Evolutionary conservation across 2,888 invertebrate species (phyloP), one percentile per base, ranked within the genome.

Genomic region (Entomobrya proxima): DNA sequence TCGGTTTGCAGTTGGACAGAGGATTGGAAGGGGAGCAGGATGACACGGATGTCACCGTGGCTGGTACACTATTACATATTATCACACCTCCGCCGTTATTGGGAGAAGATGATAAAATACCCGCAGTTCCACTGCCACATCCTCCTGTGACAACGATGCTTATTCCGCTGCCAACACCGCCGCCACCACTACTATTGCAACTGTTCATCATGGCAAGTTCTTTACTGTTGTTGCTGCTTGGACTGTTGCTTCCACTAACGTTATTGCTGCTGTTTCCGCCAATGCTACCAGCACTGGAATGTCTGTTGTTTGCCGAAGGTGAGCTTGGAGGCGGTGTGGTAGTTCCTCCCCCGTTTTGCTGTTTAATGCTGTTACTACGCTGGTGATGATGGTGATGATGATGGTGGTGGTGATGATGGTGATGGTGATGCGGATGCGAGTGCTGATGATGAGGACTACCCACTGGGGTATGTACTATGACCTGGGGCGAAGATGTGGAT

Each of bases 381-480:
- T 87, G 87, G 50, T 88, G 88, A 21, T 77, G 82, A 74, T 86
- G 87, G 58, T 80, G 85, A 24, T 80, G 85, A 50, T 69, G 79
- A 35, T 86, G 87, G 47, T 87, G 88, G 37, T 87, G 86, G 58
- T 89, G 89, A 77, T 77, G 74, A 18, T 86, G 87, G 47, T 67
- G 75, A n/a, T 84, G 87, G 44, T 87, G 87, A 27, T 78, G 78
- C 9, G n/a, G 32, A 67, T 78, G 78, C 27, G 11, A 7, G 15
- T 40, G 44, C 24, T 69, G 13, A 40, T 67, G 69, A 9, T 74
- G 80, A 30, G 86, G 82, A 77, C 87, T 87, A 4, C 86, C 86
- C 27, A 79, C 85, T 27, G 69, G 76, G 15, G 84, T 84, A n/a
- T 80, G 79, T 5, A 50, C 69, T 24, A 85, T 85, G 24, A 79